These are phyloP conservation scores for Prorops nasuta DNA, from an alignment of 1,140 invertebrate species.

Conservation along the genomic window DNA sequence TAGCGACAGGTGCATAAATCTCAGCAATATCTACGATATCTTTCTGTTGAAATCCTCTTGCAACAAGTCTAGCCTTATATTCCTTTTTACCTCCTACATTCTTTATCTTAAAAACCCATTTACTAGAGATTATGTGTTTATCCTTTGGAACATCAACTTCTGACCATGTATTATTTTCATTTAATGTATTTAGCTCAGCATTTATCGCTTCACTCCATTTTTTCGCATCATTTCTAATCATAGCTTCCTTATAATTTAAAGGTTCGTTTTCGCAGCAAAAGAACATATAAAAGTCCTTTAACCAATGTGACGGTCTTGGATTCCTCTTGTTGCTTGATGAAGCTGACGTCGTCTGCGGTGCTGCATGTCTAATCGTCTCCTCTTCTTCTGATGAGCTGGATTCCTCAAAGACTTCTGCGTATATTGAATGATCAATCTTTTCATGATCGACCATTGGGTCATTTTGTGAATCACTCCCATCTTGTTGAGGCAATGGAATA, in stretches of 20 bases:
- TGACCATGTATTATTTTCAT: conserved; percentile 23
- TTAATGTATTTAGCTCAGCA: conserved; percentile 23
- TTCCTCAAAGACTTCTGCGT: too few species aligned
- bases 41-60: too few species aligned
- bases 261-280: not conserved
- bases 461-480: too few species aligned
- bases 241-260: not conserved
- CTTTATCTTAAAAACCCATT: conserved; percentile 40
- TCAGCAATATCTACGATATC: conserved; percentile 12
- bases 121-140: conserved; percentile 6
- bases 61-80: too few species aligned
- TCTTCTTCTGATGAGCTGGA: not conserved
- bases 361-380: not conserved
- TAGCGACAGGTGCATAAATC: conserved; percentile 24
- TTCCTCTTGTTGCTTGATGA: not conserved
- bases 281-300: not conserved
- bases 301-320: not conserved
- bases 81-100: conserved; percentile 20
- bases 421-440: too few species aligned
- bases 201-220: conserved; percentile 26
- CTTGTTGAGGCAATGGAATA: too few species aligned
- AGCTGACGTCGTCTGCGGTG: not conserved
- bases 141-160: conserved; percentile 16
- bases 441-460: too few species aligned
- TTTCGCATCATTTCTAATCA: conserved; percentile 8